Percentiles rank a stretch among this genome's conserved stretches.
Conservation (phyloP, 2,888 invertebrate genomes). For the Lamellibrachia satsuma region DNA sequence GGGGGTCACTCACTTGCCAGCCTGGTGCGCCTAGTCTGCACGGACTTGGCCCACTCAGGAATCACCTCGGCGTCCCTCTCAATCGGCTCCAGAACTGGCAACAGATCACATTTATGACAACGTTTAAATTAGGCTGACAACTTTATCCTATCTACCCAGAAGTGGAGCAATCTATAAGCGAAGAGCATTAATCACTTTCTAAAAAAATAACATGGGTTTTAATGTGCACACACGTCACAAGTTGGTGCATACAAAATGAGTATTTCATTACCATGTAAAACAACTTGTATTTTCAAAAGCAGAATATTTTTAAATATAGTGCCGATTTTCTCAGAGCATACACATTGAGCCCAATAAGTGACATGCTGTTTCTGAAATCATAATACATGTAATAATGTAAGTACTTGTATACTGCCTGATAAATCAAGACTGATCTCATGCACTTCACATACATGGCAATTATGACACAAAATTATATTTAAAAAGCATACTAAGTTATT, state of each 20-base stretch:
- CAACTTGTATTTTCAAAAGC: neutral
- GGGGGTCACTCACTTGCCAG: neutral
- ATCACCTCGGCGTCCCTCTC: neutral
- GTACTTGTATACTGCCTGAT: too few relatives aligned
- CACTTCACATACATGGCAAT: too few relatives aligned
- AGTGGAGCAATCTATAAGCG: too few relatives aligned
- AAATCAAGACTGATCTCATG: too few relatives aligned
- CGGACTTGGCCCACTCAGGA: constrained; percentile 3
- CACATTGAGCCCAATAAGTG: too few relatives aligned
- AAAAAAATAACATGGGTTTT: neutral
- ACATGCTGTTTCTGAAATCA: too few relatives aligned
- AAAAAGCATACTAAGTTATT: too few relatives aligned
- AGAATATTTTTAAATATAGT: neutral
- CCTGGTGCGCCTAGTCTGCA: neutral
- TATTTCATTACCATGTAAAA: neutral
- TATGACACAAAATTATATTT: too few relatives aligned
- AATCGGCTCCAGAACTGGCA: neutral
- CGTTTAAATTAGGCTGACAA: neutral
- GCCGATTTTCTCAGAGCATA: neutral
- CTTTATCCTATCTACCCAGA: neutral
- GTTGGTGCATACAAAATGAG: neutral
- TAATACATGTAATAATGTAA: too few relatives aligned
- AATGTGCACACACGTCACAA: neutral
- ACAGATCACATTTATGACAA: neutral
- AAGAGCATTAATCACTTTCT: neutral